Evolutionary conservation across 2,113 vertebrate species (phyloP), one percentile per base, ranked within the genome.

Genomic region (Atrichornis clamosus): DNA sequence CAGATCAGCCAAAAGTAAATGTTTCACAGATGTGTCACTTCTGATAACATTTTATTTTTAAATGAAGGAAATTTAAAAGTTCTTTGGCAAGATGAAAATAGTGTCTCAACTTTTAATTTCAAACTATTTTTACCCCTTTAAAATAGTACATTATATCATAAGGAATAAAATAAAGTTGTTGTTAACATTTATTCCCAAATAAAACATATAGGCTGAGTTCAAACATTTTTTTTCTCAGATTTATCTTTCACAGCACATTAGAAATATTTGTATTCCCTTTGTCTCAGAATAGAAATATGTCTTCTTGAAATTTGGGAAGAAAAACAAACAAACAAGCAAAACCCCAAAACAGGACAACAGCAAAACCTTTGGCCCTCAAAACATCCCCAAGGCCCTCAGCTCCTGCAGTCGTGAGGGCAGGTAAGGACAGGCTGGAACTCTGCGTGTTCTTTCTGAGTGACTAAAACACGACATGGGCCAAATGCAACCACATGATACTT

Each of bases 381-480:
- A 46, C 20, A 67, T 95, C 86, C 80, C 95, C 22, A 28, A 37
- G 56, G 86, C 80, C 89, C 80, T 68, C 30, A n/a, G 91, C 89
- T 91, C 96, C 91, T 13, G 77, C 94, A 93, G 28, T 52, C 18
- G 2, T 9, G 44, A 92, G 96, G 96, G 96, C 91, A 93, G 96
- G 94, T 97, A 79, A 96, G 94, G 96, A 95, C 94, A 95, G 91
- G 89, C 94, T 95, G 94, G 94, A 96, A 41, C 94, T 93, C 93
- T 23, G 32, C 33, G 2, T 94, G 87, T 95, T 93, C 93, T 70
- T 96, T 83, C 60, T 46, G 83, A 96, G 93, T 81, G 96, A 97
- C 95, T 96, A 93, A 96, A 97, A 81, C 83, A 89, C 26, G 10
- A 96, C 92, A 90, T 33, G 90, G 96, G 96, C 93, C 93, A 97